These are phyloP conservation scores for Agrotis ipsilon DNA, from an alignment of 2,888 invertebrate species.

Conservation along the genomic window DNA sequence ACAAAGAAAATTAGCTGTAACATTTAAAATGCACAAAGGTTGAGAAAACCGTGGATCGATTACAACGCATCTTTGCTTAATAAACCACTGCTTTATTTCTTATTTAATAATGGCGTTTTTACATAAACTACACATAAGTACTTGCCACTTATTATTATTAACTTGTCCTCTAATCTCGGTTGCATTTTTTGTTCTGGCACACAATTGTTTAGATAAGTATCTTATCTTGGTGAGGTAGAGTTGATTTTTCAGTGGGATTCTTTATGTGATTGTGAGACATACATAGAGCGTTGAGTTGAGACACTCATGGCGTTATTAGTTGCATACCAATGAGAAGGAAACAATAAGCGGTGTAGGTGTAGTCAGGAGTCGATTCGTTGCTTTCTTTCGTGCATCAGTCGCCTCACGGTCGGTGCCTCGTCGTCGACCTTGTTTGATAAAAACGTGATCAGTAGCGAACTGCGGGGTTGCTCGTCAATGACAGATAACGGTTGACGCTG, in stretches of 20 bases:
- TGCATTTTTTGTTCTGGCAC: constrained; percentile 34
- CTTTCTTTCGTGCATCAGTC: constrained; percentile 64
- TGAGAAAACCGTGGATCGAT: constrained; percentile 50
- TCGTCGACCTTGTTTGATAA: constrained; percentile 51
- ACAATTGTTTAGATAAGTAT: constrained; percentile 16
- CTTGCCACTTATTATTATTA: background rate
- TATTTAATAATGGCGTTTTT: constrained; percentile 1
- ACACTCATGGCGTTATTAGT: constrained; percentile 66
- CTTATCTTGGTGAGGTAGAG: constrained; percentile 31
- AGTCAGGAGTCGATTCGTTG: constrained; percentile 52
- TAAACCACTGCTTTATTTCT: constrained; percentile 20
- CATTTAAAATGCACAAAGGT: constrained; percentile 21
- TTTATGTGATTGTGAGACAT: constrained; percentile 43
- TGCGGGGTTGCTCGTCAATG: constrained; percentile 35
- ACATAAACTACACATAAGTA: constrained; percentile 10
- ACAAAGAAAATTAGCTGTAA: constrained; percentile 21
- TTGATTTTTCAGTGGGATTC: constrained; percentile 23
- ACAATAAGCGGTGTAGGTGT: constrained; percentile 72
- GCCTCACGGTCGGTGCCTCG: constrained; percentile 24
- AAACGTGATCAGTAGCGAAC: constrained; percentile 23
- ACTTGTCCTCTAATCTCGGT: constrained; percentile 35
- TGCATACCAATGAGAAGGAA: constrained; percentile 78
- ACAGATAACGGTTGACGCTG: constrained; percentile 39
- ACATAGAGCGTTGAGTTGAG: constrained; percentile 56
- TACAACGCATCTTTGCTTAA: constrained; percentile 50